These are phyloP conservation scores for Perithous albicinctus DNA, from an alignment of 2,888 invertebrate species.

Conservation along the genomic window DNA sequence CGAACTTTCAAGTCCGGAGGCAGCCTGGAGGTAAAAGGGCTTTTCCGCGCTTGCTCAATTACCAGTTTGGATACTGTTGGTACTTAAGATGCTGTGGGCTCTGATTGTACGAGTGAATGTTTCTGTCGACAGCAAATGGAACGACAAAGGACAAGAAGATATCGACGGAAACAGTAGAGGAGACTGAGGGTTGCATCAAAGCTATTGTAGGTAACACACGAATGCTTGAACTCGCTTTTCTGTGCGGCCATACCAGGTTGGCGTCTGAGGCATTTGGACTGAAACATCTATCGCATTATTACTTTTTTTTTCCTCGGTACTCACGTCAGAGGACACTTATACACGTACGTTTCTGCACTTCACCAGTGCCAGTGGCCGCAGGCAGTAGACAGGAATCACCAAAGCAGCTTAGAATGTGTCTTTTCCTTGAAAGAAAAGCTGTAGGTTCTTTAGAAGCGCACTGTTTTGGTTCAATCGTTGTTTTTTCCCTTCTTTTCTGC, in stretches of 20 bases:
- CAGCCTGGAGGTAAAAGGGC: slow-evolving; percentile 48
- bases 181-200: background rate
- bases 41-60: slow-evolving; percentile 9
- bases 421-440: slow-evolving; percentile 12
- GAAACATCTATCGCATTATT: background rate
- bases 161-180: background rate
- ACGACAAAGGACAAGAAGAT: background rate
- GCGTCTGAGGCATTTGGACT: slow-evolving; percentile 11
- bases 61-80: background rate
- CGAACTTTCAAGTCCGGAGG: slow-evolving; percentile 64
- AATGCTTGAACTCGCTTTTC: slow-evolving; percentile 1
- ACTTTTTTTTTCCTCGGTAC: background rate
- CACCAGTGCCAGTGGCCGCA: background rate
- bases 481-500: background rate
- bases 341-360: slow-evolving; percentile 11
- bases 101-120: slow-evolving; percentile 14
- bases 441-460: background rate
- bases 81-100: background rate
- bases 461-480: slow-evolving; percentile 14
- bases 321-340: background rate
- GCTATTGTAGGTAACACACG: background rate
- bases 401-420: slow-evolving; percentile 22
- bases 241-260: background rate
- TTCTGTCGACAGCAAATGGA: background rate
- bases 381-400: slow-evolving; percentile 5